Conservation (phyloP, 1,140 invertebrate species). For the Cecropterus lyciades region DNA sequence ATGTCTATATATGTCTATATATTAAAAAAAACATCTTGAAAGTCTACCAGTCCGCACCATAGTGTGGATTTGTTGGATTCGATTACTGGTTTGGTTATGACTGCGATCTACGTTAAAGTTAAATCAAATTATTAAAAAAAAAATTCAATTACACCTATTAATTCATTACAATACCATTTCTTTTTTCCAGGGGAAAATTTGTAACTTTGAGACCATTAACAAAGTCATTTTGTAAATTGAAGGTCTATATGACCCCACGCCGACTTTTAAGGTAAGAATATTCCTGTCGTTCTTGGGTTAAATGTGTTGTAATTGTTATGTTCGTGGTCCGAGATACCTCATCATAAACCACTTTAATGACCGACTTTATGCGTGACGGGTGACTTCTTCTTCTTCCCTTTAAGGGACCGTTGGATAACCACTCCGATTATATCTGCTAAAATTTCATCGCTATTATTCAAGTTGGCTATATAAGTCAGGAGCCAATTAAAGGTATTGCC, state of each 20-base stretch:
- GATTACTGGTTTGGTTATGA: too few relatives aligned
- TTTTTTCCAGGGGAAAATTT: too few relatives aligned
- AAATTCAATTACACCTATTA: too few relatives aligned
- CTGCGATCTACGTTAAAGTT: too few relatives aligned
- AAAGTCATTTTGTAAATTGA: background rate
- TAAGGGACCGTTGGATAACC: constrained; percentile 35
- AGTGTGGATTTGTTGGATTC: too few relatives aligned
- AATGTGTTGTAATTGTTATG: constrained; percentile 37
- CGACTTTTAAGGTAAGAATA: background rate
- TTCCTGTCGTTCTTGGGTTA: background rate
- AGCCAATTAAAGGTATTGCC: background rate
- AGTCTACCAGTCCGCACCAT: too few relatives aligned
- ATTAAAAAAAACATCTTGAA: too few relatives aligned
- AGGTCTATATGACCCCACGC: background rate
- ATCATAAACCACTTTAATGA: constrained; percentile 33
- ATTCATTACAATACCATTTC: too few relatives aligned
- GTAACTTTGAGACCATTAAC: background rate
- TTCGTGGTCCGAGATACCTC: constrained; percentile 31
- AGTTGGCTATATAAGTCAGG: constrained; percentile 3
- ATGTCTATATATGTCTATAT: too few relatives aligned
- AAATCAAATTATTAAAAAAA: too few relatives aligned
- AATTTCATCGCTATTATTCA: constrained; percentile 7
- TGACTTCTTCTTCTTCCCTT: constrained; percentile 33
- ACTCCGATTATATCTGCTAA: constrained; percentile 7
- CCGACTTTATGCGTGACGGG: constrained; percentile 19